Conservation (phyloP, 2,888 invertebrate species). For the Ptycholaimellus sp. region DNA sequence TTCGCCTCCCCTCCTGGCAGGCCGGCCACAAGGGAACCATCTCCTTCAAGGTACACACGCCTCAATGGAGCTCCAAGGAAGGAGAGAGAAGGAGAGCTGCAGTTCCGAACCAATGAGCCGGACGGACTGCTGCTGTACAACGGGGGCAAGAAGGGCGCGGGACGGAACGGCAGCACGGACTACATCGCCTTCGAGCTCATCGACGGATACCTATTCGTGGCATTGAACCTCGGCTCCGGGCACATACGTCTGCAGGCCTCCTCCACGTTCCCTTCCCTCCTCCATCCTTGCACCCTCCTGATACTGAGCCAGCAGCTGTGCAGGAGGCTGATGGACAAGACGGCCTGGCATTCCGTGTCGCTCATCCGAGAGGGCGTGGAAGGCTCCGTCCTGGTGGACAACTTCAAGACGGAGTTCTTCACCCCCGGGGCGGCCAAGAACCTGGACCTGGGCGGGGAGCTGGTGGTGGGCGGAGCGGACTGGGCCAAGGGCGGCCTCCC, state of each 20-base stretch:
- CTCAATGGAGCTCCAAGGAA: slow-evolving; percentile 37
- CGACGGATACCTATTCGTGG: slow-evolving; percentile 71
- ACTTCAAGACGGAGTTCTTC: slow-evolving; percentile 19
- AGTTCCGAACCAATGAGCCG: slow-evolving; percentile 78
- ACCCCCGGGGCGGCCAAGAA: slow-evolving; percentile 23
- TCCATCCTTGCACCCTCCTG: too few relatives aligned
- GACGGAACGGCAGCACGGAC: slow-evolving; percentile 38
- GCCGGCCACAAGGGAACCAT: too few relatives aligned
- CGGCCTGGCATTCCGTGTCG: slow-evolving; percentile 17
- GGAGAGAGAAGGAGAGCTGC: too few relatives aligned
- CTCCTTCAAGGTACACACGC: background rate
- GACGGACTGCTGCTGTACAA: slow-evolving; percentile 80
- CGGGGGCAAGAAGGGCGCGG: slow-evolving; percentile 7
- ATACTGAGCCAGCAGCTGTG: too few relatives aligned
- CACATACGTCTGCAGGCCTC: slow-evolving; percentile 52
- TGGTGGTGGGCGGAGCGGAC: too few relatives aligned
- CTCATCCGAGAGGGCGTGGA: slow-evolving; percentile 15
- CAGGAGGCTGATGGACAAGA: slow-evolving; percentile 14
- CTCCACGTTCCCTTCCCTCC: too few relatives aligned
- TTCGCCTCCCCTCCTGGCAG: too few relatives aligned
- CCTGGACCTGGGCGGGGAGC: slow-evolving; percentile 19
- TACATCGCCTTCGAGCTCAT: slow-evolving; percentile 77
- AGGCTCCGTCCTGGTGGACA: slow-evolving; percentile 18
- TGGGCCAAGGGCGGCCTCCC: too few relatives aligned
- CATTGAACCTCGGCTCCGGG: slow-evolving; percentile 71